These are phyloP conservation scores for Melanotus villosus DNA, from an alignment of 2,888 invertebrate genomes.

Conservation along the genomic window DNA sequence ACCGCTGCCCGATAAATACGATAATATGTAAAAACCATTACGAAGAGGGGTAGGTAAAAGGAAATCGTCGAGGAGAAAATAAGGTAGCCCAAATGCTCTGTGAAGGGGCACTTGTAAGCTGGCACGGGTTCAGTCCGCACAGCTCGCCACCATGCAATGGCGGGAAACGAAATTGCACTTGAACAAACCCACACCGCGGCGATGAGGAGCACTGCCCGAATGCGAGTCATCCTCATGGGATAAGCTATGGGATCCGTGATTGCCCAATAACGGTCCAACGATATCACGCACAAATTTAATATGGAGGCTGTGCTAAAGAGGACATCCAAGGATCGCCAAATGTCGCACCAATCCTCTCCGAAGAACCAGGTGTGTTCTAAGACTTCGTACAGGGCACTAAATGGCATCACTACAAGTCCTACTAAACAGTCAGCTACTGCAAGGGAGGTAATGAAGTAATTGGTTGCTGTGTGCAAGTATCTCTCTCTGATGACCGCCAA, in stretches of 20 bases:
- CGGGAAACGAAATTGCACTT: constrained; percentile 97
- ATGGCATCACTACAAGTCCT: constrained; percentile 98
- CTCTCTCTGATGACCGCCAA: constrained; percentile 93
- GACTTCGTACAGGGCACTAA: constrained; percentile 92
- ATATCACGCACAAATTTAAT: constrained; percentile 96
- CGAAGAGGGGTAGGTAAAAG: constrained; percentile 95
- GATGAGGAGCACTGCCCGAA: constrained; percentile 89
- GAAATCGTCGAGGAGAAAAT: constrained; percentile 98
- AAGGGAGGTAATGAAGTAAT: constrained; percentile 96
- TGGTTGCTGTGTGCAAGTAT: constrained; percentile 96
- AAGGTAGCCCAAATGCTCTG: constrained; percentile 95
- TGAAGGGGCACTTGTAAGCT: constrained; percentile 92
- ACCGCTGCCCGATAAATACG: constrained; percentile 95
- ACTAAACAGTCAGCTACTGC: constrained; percentile 98
- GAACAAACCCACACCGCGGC: constrained; percentile 97
- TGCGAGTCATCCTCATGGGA: constrained; percentile 93
- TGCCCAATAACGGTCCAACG: constrained; percentile 97
- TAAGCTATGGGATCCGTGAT: constrained; percentile 99
- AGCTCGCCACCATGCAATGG: constrained; percentile 96
- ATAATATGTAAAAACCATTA: constrained; percentile 99
- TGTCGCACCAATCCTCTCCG: constrained; percentile 96
- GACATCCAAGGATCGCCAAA: constrained; percentile 97
- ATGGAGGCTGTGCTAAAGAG: constrained; percentile 98
- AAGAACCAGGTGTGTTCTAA: constrained; percentile 94
- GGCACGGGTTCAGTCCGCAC: constrained; percentile 87